Percentiles rank a stretch among this genome's conserved stretches.
phyloP scores from a whole-genome alignment of 2,113 vertebrate genomes.

The Henicopernis longicauda region DNA sequence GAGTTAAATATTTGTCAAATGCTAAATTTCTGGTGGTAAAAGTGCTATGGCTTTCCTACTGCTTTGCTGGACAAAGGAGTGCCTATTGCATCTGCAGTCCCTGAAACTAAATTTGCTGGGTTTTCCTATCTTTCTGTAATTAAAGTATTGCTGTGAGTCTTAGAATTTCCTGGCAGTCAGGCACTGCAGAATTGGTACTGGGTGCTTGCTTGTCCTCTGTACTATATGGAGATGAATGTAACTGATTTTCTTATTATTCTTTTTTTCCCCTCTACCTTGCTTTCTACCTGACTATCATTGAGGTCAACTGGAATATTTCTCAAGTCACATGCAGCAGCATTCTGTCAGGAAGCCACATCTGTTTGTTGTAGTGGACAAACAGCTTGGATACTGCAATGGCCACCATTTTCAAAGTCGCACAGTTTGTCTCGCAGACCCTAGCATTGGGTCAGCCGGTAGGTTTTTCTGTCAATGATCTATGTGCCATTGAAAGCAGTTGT shows the following conservation, averaged over 20 bases:
- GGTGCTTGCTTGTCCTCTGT: neutral
- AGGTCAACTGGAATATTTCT: conserved; percentile 31
- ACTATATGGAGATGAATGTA: fast-evolving
- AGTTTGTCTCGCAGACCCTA: neutral
- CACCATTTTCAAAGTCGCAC: neutral
- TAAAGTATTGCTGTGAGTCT: neutral
- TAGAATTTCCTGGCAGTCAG: neutral
- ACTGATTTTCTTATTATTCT: neutral
- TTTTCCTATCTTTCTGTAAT: fast-evolving
- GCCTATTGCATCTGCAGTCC: neutral
- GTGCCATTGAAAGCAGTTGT: neutral
- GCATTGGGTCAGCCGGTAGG: neutral
- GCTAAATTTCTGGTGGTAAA: neutral
- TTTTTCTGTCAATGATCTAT: neutral
- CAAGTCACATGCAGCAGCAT: neutral
- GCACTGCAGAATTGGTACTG: neutral
- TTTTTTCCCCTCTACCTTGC: too few species aligned
- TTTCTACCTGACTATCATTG: neutral
- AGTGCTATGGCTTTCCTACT: neutral
- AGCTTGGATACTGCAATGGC: conserved; percentile 31
- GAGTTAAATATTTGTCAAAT: neutral
- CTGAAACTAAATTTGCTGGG: neutral
- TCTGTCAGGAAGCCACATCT: neutral
- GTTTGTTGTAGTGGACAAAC: neutral
- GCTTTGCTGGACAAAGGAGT: neutral